Conservation (phyloP, 2,797 vertebrate genomes). For the Ispidina lecontei region DNA sequence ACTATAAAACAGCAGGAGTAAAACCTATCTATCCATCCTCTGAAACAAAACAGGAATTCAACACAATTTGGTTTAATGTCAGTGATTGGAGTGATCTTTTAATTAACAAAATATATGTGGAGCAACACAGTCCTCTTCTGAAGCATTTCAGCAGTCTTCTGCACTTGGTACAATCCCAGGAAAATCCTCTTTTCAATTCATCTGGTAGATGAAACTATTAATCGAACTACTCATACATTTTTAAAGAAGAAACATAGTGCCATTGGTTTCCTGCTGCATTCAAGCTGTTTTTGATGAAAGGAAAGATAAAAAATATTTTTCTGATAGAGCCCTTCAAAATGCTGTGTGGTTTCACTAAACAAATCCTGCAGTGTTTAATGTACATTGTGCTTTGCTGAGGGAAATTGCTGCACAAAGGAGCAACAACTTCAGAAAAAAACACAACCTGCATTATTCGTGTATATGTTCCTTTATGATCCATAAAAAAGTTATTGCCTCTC, state of each 20-base stretch:
- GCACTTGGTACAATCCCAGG: background rate
- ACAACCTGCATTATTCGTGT: background rate
- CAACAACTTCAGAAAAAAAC: background rate
- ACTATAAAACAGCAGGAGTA: background rate
- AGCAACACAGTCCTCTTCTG: background rate
- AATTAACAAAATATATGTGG: constrained; percentile 4
- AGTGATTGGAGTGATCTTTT: background rate
- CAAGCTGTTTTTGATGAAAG: constrained; percentile 22
- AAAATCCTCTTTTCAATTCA: constrained; percentile 6
- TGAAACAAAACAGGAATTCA: constrained; percentile 13
- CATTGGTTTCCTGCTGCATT: constrained; percentile 9
- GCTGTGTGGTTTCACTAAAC: background rate
- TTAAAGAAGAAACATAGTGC: constrained; percentile 7
- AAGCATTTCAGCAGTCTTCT: background rate
- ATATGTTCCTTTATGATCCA: background rate
- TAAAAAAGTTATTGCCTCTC: constrained; percentile 24
- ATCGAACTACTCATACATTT: constrained; percentile 36
- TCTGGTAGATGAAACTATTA: constrained; percentile 23
- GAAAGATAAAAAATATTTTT: constrained; percentile 23
- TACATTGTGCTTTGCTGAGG: background rate
- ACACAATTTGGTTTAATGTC: background rate
- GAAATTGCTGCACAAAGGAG: constrained; percentile 1
- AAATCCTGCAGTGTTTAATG: background rate
- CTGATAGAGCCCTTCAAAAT: background rate
- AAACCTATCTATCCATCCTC: background rate